phyloP scores from a whole-genome alignment of 2,888 invertebrate genomes.

The Digitonthophagus gazella region DNA sequence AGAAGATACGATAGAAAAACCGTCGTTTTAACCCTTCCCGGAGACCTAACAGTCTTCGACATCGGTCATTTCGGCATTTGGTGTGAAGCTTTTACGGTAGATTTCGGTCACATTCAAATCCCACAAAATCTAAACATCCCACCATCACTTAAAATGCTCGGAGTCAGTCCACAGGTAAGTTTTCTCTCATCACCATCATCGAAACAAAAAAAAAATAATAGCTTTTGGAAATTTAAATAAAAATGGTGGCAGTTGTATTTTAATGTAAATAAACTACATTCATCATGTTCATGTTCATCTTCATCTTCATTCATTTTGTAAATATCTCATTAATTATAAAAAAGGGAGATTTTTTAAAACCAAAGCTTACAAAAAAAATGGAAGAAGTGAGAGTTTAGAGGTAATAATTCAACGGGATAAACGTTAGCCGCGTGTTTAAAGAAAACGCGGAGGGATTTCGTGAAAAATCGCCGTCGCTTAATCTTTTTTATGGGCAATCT shows the following conservation, averaged over 20 bases:
- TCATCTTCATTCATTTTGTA: conserved; percentile 3
- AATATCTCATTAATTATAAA: neutral
- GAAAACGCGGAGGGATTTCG: neutral
- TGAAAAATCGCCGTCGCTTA: neutral
- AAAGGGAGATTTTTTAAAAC: neutral
- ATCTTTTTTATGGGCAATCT: neutral
- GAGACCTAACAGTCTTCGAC: conserved; percentile 86
- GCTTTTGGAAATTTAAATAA: too few relatives aligned
- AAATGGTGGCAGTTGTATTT: neutral
- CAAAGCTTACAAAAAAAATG: neutral
- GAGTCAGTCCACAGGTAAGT: conserved; percentile 89
- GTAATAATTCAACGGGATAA: neutral
- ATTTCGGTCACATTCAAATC: conserved; percentile 84
- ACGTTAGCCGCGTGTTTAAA: neutral
- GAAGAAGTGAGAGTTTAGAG: neutral
- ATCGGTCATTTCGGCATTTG: conserved; percentile 91
- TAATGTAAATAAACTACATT: neutral
- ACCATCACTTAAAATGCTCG: conserved; percentile 89
- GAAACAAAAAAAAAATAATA: too few relatives aligned
- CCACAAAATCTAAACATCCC: conserved; percentile 78
- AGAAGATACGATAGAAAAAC: conserved; percentile 82
- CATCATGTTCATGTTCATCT: conserved; percentile 1
- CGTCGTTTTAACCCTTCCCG: conserved; percentile 84
- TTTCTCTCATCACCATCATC: too few relatives aligned
- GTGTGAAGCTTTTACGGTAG: conserved; percentile 91